phyloP scores from a whole-genome alignment of 1,140 invertebrate genomes.

The Drosophila busckii region DNA sequence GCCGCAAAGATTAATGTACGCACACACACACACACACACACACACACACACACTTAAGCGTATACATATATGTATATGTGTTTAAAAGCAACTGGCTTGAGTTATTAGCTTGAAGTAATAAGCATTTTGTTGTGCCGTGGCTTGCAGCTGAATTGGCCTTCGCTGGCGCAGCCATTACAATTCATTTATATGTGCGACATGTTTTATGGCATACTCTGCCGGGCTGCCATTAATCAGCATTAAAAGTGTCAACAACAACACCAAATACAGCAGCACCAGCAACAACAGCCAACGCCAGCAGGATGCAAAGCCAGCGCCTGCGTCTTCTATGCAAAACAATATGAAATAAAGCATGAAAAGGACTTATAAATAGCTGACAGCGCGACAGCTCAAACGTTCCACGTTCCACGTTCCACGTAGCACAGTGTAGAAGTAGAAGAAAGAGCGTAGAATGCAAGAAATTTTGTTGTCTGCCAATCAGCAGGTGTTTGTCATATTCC shows the following conservation, averaged over 20 bases:
- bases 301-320: slow-evolving; percentile 3
- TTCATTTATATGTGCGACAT: slow-evolving; percentile 64
- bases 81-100: neutral
- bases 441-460: too few species aligned
- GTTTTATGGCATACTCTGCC: slow-evolving; percentile 51
- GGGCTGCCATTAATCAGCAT: slow-evolving; percentile 60
- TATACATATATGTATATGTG: neutral
- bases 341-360: slow-evolving; percentile 51
- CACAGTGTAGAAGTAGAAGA: too few species aligned
- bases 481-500: slow-evolving; percentile 61
- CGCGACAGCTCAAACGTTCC: neutral
- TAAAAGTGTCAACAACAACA: slow-evolving; percentile 58
- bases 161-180: slow-evolving; percentile 40
- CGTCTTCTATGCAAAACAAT: slow-evolving; percentile 44
- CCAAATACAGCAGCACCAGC: slow-evolving; percentile 10
- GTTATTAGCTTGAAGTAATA: neutral
- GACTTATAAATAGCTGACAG: slow-evolving; percentile 56
- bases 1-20: slow-evolving; percentile 36
- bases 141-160: slow-evolving; percentile 12
- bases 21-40: slow-evolving; percentile 12
- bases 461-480: too few species aligned
- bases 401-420: too few species aligned
- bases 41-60: neutral
- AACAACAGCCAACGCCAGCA: slow-evolving; percentile 1
- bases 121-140: neutral